Evolutionary conservation across 1,140 invertebrate genomes (phyloP), one percentile per base, ranked within the genome.

Genomic region (Brachionus calyciflorus): DNA sequence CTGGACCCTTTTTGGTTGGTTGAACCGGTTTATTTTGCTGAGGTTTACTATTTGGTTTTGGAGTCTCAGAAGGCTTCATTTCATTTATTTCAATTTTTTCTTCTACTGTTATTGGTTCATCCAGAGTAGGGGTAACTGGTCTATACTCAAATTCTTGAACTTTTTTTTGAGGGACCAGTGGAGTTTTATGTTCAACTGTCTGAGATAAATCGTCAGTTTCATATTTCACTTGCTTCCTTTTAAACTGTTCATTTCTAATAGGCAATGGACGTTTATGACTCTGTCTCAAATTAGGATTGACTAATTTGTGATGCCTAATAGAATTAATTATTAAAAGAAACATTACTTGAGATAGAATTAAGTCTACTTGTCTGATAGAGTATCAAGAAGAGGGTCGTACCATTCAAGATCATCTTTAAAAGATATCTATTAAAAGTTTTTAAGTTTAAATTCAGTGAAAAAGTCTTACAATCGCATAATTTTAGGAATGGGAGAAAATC

Each of bases 401-500:
- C 44, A 46, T 5, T 46, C n/a, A 5, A 46, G 3, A 14, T 46
- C 44, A 46, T 14, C 44, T 46, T 37, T 37, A 37, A 37, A 9
- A 46, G 3, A 14, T 7, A 7, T 46, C 14, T 46, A 46, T n/a
- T n/a, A n/a, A n/a, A n/a, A n/a, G n/a, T 55, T 26, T 49, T 19
- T 10, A 19, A 49, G 6, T 19, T 49, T 14, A 4, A 4, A 2
- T 19, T 49, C 17, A 49, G 17, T 24, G 3, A 26, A 24, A 53
- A 26, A 65, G 44, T 7, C n/a, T 46, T 65, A 65, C 60, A 65
- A 19, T 44, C 21, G 24, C 19, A 28, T 24, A 44, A 17, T 24
- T 65, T 44, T 12, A 65, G 17, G 44, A 65, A 65, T 65, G 37
- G 37, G 21, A 46, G 19, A 2, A 65, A 26, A 14, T 65, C 60